phyloP scores from a whole-genome alignment of 2,113 vertebrate genomes.

The Triplophysa rosa region DNA sequence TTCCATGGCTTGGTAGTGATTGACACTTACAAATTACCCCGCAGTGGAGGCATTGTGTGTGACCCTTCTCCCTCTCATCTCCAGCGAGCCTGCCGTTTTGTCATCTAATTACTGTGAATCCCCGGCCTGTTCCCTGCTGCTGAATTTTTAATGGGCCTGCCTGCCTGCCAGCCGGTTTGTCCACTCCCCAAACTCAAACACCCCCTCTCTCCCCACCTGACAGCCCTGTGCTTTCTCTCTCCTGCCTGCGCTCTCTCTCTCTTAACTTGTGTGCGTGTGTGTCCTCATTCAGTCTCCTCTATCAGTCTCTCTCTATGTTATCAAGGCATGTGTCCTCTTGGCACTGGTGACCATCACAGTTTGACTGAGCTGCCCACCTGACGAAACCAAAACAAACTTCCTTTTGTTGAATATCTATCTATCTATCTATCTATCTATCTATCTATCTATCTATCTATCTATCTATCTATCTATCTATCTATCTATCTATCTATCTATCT shows the following conservation, averaged over 20 bases:
- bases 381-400: constrained; percentile 1
- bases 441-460: not conserved
- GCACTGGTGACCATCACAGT: constrained; percentile 1
- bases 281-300: constrained; percentile 39
- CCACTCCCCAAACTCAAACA: constrained; percentile 32
- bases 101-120: constrained; percentile 99
- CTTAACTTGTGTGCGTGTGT: constrained; percentile 25
- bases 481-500: not conserved
- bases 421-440: not conserved
- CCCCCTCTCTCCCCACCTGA: constrained; percentile 13
- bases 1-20: constrained; percentile 89
- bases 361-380: constrained; percentile 21
- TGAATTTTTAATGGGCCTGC: constrained; percentile 93
- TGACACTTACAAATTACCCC: constrained; percentile 99
- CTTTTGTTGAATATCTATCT: too few relatives aligned
- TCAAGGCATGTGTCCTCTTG: constrained; percentile 14
- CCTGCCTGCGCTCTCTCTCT: not conserved
- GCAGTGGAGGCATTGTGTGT: constrained; percentile 95
- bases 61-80: constrained; percentile 99
- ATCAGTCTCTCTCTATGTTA: constrained; percentile 27
- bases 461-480: not conserved
- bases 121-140: constrained; percentile 94
- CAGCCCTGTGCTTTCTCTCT: constrained; percentile 16
- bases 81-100: constrained; percentile 96
- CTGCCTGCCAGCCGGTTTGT: constrained; percentile 41